These are phyloP conservation scores for Kryptolebias marmoratus DNA, from an alignment of 2,113 vertebrate species.

Conservation along the genomic window DNA sequence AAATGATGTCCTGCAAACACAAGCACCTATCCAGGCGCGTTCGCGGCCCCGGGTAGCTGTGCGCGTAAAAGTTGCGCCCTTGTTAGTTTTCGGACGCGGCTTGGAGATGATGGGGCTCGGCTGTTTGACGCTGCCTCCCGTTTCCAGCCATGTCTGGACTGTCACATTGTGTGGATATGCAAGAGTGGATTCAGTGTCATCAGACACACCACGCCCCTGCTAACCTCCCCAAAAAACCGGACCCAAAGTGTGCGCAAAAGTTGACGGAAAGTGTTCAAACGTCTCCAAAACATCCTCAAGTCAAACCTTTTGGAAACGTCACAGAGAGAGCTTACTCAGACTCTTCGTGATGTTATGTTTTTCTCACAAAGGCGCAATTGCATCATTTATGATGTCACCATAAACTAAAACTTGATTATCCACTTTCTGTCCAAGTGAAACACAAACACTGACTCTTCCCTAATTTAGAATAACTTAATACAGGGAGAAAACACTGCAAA, in stretches of 20 bases:
- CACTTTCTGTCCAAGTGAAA: not conserved
- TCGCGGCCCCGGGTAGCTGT: constrained; percentile 43
- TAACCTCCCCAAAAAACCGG: constrained; percentile 26
- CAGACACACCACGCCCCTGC: constrained; percentile 79
- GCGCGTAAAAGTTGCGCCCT: constrained; percentile 24
- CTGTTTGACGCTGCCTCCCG: constrained; percentile 73
- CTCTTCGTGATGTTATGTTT: not conserved
- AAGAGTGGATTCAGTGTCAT: constrained; percentile 81
- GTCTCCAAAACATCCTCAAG: not conserved
- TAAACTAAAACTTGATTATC: not conserved
- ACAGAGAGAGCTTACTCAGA: not conserved
- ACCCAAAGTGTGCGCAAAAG: constrained; percentile 28
- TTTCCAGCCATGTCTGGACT: constrained; percentile 82
- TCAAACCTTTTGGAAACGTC: no score
- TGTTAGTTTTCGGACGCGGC: constrained; percentile 65
- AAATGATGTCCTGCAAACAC: constrained; percentile 55
- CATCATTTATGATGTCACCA: not conserved
- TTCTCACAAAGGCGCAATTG: not conserved
- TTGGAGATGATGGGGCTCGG: constrained; percentile 62
- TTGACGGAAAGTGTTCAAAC: not conserved
- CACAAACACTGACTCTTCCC: not conserved
- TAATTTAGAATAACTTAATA: not conserved
- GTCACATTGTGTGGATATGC: constrained; percentile 81
- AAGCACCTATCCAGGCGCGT: constrained; percentile 53
- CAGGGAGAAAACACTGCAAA: not conserved